Evolutionary conservation across 2,113 vertebrate genomes (phyloP), one percentile per base, ranked within the genome.

Genomic region (Pituophis catenifer): DNA sequence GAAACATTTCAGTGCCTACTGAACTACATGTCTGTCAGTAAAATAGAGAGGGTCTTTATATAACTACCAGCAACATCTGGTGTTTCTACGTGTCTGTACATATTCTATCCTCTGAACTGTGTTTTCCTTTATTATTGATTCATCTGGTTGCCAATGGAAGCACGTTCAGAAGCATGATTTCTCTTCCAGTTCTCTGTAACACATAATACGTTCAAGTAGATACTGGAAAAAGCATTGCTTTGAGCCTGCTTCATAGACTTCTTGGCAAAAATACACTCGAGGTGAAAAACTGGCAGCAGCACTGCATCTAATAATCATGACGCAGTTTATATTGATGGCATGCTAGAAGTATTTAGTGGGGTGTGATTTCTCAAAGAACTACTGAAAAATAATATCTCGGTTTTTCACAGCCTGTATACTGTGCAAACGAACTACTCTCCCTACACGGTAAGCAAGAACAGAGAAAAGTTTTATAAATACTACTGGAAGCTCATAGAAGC

Each of bases 201-300:
- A 2, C 44, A 52, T 29, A 26, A 3, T 81, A 59, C 3, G 13
- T n/a, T 48, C 38, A 59, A 29, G 70, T 0, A 58, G 24, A 44
- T 9, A n/a, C 15, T 50, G 12, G 8, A 52, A 19, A 26, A 57
- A 52, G 19, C 23, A n/a, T 29, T 21, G 0, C 12, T 88, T 17
- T 53, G 44, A 33, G 17, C 58, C 48, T 13, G 11, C 23, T 8
- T n/a, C n/a, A 19, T 23, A 38, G 44, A 29, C n/a, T 23, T 88
- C 58, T 92, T 70, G n/a, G 86, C 21, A 93, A 92, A 92, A 75
- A 75, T 89, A 93, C 19, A 90, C 21, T 59, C 23, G 13, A 70
- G 91, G 59, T 93, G 88, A 85, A 38, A 58, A 38, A 65, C 48
- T 38, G 86, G 86, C 91, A 75, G 87, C 75, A 48, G 53, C 54